Conservation (phyloP, 1,140 invertebrate species). For the Episyrphus balteatus region DNA sequence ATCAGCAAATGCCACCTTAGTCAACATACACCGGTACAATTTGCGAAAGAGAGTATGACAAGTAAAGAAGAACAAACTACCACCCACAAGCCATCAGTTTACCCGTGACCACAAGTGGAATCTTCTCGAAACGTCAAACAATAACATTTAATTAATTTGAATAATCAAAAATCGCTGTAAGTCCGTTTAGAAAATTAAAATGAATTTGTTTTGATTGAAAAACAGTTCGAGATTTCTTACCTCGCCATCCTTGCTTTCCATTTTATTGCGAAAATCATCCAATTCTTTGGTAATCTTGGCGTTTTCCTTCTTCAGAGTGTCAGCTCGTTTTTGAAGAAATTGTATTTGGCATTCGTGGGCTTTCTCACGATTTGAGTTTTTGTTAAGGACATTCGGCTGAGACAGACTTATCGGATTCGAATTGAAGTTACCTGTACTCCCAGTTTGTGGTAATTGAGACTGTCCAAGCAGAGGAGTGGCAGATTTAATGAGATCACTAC, state of each 20-base stretch:
- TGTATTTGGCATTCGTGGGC: conserved; percentile 27
- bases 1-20: too few relatives aligned
- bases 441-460: neutral
- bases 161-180: too few relatives aligned
- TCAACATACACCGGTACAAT: too few relatives aligned
- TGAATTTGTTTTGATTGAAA: neutral
- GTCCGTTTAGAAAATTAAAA: neutral
- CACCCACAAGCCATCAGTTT: too few relatives aligned
- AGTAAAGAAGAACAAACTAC: too few relatives aligned
- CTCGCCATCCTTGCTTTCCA: conserved; percentile 22
- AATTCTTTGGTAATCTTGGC: conserved; percentile 22
- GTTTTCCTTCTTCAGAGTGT: conserved; percentile 22
- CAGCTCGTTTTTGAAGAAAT: conserved; percentile 25
- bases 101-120: too few relatives aligned
- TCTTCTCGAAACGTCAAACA: too few relatives aligned
- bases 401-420: neutral
- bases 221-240: conserved; percentile 4
- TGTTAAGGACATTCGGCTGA: neutral
- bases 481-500: neutral
- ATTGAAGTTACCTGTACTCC: neutral
- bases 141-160: too few relatives aligned
- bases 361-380: conserved; percentile 15
- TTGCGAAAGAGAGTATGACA: too few relatives aligned
- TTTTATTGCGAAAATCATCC: conserved; percentile 15
- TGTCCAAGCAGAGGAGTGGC: neutral